phyloP scores from a whole-genome alignment of 1,140 invertebrate genomes.

The Lineus longissimus region DNA sequence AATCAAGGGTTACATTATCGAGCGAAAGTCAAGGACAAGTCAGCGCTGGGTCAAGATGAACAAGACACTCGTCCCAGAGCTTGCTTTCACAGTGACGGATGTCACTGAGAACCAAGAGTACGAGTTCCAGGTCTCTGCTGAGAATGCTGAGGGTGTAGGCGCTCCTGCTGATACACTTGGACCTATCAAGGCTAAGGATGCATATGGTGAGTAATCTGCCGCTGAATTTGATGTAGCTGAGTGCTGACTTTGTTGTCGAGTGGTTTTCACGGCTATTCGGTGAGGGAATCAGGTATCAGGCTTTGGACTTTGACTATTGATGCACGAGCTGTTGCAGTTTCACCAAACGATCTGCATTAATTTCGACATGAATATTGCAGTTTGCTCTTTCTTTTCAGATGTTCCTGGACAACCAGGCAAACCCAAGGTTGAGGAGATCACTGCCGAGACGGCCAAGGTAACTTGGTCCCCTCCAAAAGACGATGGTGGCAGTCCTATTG shows the following conservation, averaged over 20 bases:
- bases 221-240: not conserved
- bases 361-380: not conserved
- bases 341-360: not conserved
- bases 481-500: slow-evolving; percentile 88
- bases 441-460: slow-evolving; percentile 61
- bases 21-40: slow-evolving; percentile 76
- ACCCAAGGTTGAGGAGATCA: slow-evolving; percentile 75
- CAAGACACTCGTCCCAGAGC: slow-evolving; percentile 64
- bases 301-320: not conserved
- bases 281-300: not conserved
- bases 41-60: slow-evolving; percentile 68
- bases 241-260: not conserved
- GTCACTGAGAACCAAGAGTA: slow-evolving; percentile 84
- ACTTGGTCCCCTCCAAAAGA: slow-evolving; percentile 91
- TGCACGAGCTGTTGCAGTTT: not conserved
- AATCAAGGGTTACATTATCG: slow-evolving; percentile 86
- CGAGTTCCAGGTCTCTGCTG: slow-evolving; percentile 88
- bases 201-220: slow-evolving; percentile 20
- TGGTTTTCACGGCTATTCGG: not conserved
- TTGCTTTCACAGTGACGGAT: slow-evolving; percentile 79
- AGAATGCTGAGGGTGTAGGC: slow-evolving; percentile 92
- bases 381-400: slow-evolving; percentile 47
- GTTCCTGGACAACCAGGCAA: slow-evolving; percentile 88
- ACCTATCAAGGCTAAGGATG: slow-evolving; percentile 20
- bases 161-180: slow-evolving; percentile 78